Percentiles rank a stretch among this genome's conserved stretches.
phyloP scores from a whole-genome alignment of 37 sponge, comb jelly and placozoan species.

The Hormiphora californensis region DNA sequence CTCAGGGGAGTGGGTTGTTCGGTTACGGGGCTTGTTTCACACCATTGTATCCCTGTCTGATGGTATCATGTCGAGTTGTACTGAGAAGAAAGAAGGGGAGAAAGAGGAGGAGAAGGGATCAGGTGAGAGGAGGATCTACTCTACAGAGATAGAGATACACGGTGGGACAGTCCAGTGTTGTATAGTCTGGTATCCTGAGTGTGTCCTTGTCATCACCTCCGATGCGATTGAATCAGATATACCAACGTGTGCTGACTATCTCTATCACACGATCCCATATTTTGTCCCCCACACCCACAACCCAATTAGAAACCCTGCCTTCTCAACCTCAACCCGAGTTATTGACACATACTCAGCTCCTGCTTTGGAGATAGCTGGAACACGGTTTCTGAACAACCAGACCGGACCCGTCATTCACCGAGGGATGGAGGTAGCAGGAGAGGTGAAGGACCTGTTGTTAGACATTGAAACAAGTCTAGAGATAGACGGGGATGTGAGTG shows the following conservation, averaged over 20 bases:
- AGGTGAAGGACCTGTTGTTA: background rate
- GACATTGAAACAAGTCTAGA: background rate
- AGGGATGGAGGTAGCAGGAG: background rate
- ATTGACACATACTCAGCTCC: slow-evolving; percentile 15
- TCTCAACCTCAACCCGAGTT: slow-evolving; percentile 21
- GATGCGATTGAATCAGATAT: background rate
- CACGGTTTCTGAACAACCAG: background rate
- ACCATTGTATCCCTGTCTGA: slow-evolving; percentile 16
- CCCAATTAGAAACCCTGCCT: background rate
- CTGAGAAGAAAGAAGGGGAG: background rate
- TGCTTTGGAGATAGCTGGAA: background rate
- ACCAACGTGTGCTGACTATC: background rate
- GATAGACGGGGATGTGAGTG: slow-evolving; percentile 27
- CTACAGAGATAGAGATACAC: background rate
- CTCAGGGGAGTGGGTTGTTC: slow-evolving; percentile 3
- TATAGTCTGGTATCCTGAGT: background rate
- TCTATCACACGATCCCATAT: slow-evolving; percentile 7
- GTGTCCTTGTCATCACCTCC: background rate
- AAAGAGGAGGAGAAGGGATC: background rate
- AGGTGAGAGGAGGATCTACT: background rate
- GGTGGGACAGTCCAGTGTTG: slow-evolving; percentile 20
- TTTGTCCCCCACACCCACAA: slow-evolving; percentile 37
- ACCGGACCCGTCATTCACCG: slow-evolving; percentile 7
- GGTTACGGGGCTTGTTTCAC: slow-evolving; percentile 24
- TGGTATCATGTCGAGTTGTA: background rate